Evolutionary conservation across 2,888 invertebrate genomes (phyloP).

Genomic region (Crossocerus cetratus): DNA sequence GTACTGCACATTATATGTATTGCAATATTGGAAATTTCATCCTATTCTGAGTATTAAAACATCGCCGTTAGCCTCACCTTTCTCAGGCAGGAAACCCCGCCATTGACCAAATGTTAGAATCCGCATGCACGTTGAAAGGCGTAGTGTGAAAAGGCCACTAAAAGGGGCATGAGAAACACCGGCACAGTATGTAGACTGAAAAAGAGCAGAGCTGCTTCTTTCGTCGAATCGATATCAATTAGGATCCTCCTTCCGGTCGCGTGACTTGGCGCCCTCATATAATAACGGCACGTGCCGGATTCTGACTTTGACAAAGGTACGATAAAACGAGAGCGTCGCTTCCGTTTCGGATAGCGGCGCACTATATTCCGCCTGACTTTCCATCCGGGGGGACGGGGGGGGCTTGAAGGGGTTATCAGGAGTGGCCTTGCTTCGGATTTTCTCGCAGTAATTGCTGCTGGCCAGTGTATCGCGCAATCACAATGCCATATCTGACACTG

Average conservation of each 20-base stretch:
- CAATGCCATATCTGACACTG: too few relatives aligned
- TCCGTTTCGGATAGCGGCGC: slow-evolving; percentile 49
- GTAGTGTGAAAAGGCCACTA: too few relatives aligned
- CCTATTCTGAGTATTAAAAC: too few relatives aligned
- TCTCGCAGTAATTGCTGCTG: slow-evolving; percentile 1
- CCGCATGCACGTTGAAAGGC: too few relatives aligned
- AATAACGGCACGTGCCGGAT: slow-evolving; percentile 70
- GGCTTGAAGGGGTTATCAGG: slow-evolving; percentile 57
- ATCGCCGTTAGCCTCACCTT: too few relatives aligned
- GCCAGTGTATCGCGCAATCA: background rate
- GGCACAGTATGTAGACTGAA: slow-evolving; percentile 6
- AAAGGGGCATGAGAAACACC: too few relatives aligned
- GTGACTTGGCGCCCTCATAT: slow-evolving; percentile 68
- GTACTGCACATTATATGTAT: too few relatives aligned
- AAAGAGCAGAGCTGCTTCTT: slow-evolving; percentile 42
- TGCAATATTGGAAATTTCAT: too few relatives aligned
- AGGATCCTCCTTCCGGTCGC: slow-evolving; percentile 76
- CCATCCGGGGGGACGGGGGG: slow-evolving; percentile 27
- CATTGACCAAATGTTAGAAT: too few relatives aligned
- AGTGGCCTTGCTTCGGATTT: slow-evolving; percentile 2
- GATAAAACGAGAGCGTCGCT: slow-evolving; percentile 51
- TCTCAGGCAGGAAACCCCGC: too few relatives aligned
- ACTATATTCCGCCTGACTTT: slow-evolving; percentile 11
- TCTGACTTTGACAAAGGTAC: slow-evolving; percentile 57
- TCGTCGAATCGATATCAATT: slow-evolving; percentile 75